Evolutionary conservation across 2,113 vertebrate genomes (phyloP), one percentile per base, ranked within the genome.

Genomic region (Poecilia latipinna): DNA sequence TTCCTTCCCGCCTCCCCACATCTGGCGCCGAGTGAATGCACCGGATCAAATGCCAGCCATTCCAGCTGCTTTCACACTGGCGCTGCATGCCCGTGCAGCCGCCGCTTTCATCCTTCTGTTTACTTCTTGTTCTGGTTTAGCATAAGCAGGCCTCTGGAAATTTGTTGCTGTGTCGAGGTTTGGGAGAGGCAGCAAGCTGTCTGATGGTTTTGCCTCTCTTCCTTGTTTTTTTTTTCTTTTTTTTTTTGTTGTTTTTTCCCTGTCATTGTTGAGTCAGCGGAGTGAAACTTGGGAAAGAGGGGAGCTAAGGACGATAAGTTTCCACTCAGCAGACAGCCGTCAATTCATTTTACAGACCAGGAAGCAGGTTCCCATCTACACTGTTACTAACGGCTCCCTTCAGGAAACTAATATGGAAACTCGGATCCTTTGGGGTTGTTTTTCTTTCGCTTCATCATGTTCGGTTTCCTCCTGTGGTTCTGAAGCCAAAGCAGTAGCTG

Each of bases 1-100:
- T 93, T 91, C 85, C 48, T 75, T 88, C 82, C 73, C 39, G 74
- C 86, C 88, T 88, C 62, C 78, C 86, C 85, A 89, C 91, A 92
- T 91, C 90, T 93, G 91, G 89, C 82, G 74, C 83, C 70, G n/a
- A 77, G 80, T 77, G 81, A 90, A 76, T 70, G 72, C 89, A 85
- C 75, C 79, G 85, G 77, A 93, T 92, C 76, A 87, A 83, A 91
- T 92, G 88, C 88, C 84, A 86, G 82, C 84, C 88, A 91, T 93
- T 92, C 89, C 90, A 83, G 37, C 75, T 70, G 4, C 60, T 84
- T 82, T 80, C 42, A 12, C n/a, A 4, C 76, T 85, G 85, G 85
- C 86, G 73, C 74, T 48, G 51, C 78, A 86, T 86, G 82, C 67
- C 69, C 71, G 35, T 75, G 39, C 61, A 76, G 75, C 70, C 76